Conservation (phyloP, 2,113 vertebrate genomes). For the Hypomesus transpacificus region DNA sequence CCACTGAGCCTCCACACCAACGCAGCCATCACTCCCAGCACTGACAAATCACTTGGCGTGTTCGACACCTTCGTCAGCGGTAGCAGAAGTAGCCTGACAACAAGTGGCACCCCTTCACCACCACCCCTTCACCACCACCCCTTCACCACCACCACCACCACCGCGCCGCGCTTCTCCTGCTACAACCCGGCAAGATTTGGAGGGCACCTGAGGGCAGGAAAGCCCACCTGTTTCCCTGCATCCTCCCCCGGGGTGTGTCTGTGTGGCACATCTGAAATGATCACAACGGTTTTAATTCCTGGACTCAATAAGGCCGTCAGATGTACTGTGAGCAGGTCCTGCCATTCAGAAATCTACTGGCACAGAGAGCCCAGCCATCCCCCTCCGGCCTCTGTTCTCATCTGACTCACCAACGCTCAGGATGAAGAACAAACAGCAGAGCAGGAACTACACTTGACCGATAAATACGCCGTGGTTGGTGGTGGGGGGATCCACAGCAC, state of each 20-base stretch:
- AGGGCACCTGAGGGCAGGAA: not conserved
- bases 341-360: constrained; percentile 36
- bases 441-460: constrained; percentile 18
- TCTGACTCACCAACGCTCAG: constrained; percentile 43
- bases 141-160: too few relatives aligned
- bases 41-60: constrained; percentile 9
- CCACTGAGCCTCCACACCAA: not conserved
- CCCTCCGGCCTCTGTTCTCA: constrained; percentile 32
- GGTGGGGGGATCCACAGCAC: not conserved
- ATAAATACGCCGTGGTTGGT: not conserved
- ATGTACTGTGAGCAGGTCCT: constrained; percentile 23
- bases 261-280: not conserved
- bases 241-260: not conserved
- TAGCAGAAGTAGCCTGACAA: not conserved
- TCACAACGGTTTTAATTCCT: not conserved
- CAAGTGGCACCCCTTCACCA: not conserved
- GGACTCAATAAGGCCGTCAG: not conserved
- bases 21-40: not conserved
- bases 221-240: not conserved
- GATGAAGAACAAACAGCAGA: constrained; percentile 35
- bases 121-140: too few relatives aligned
- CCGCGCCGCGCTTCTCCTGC: too few relatives aligned
- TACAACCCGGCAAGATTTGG: too few relatives aligned
- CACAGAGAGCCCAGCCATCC: constrained; percentile 45
- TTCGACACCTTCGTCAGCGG: not conserved